A percentile compares a stretch with the other conserved stretches of the same genome.
Evolutionary conservation across 2,888 invertebrate species (phyloP).

Genomic region (Drepana falcataria): DNA sequence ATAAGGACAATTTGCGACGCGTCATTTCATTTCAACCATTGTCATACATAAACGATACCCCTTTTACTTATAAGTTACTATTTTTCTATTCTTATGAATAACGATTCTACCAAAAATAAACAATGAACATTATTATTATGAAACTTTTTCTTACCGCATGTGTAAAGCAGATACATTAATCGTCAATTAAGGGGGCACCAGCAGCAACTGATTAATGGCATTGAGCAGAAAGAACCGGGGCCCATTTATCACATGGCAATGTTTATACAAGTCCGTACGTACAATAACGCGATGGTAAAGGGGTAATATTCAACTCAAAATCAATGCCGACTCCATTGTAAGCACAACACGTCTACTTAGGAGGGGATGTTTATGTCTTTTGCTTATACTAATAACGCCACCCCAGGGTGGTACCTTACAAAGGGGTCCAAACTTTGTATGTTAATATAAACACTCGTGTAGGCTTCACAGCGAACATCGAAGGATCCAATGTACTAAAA

Average conservation of each 20-base stretch:
- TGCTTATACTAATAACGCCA: conserved; percentile 73
- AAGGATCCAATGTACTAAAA: conserved; percentile 57
- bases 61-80: background rate
- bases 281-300: conserved; percentile 47
- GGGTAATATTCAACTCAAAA: conserved; percentile 73
- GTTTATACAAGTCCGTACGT: conserved; percentile 50
- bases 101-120: conserved; percentile 15
- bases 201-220: conserved; percentile 49
- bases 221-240: conserved; percentile 46
- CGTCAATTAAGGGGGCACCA: conserved; percentile 7
- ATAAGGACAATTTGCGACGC: conserved; percentile 17
- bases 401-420: conserved; percentile 65
- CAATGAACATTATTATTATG: background rate
- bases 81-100: background rate
- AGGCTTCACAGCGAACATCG: conserved; percentile 56
- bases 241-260: conserved; percentile 64
- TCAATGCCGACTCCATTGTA: conserved; percentile 72
- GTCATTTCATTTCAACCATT: conserved; percentile 3
- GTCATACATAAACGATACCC: conserved; percentile 5
- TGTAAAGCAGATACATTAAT: conserved; percentile 1
- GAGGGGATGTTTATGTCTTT: conserved; percentile 66
- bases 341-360: conserved; percentile 61
- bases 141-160: background rate
- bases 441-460: conserved; percentile 72
- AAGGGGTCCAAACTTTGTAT: conserved; percentile 64